These are phyloP conservation scores for Cerastis rubricosa DNA, from an alignment of 2,888 invertebrate species.

Conservation along the genomic window DNA sequence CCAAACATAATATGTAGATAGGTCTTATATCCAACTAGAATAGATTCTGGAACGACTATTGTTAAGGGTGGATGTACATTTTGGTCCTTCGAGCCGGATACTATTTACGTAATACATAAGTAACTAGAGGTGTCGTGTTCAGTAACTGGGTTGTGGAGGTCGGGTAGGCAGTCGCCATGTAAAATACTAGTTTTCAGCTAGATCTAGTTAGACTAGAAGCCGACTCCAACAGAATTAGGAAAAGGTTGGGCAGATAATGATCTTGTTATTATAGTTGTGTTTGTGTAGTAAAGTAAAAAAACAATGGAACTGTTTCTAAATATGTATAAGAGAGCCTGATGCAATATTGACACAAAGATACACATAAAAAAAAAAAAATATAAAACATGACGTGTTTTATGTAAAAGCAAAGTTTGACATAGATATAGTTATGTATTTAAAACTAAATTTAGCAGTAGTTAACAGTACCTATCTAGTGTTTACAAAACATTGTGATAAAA, in stretches of 20 bases:
- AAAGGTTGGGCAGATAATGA: not conserved
- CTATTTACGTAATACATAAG: not conserved
- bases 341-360: not conserved
- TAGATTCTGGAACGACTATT: not conserved
- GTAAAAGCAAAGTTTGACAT: slow-evolving; percentile 21
- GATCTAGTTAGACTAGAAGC: not conserved
- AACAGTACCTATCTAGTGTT: slow-evolving; percentile 46
- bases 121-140: not conserved
- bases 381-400: slow-evolving; percentile 20
- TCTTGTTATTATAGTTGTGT: not conserved
- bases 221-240: not conserved
- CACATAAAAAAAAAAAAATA: not conserved
- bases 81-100: too few relatives aligned
- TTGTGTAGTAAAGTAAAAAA: not conserved
- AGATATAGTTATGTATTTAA: not conserved
- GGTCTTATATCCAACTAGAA: not conserved
- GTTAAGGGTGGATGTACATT: too few relatives aligned
- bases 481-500: slow-evolving; percentile 57
- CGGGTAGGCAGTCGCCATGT: not conserved
- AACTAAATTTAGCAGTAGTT: slow-evolving; percentile 21
- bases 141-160: not conserved
- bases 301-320: not conserved
- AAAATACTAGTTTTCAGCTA: not conserved
- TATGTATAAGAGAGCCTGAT: not conserved
- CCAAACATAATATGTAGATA: not conserved